Evolutionary conservation across 2,113 vertebrate species (phyloP).

Genomic region (Athene noctua): DNA sequence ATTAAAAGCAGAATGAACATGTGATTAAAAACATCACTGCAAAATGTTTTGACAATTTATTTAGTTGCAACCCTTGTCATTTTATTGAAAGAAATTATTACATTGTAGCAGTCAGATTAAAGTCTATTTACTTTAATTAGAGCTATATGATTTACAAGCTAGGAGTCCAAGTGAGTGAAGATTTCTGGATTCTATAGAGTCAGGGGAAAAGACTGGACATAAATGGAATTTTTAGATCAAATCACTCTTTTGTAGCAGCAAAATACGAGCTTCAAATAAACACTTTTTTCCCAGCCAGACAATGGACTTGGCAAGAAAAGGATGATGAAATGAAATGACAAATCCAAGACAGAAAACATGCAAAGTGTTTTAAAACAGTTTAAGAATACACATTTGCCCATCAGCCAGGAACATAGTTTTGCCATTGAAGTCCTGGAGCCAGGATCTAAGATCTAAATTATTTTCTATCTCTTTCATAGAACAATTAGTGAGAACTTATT

Average conservation of each 20-base stretch:
- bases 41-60: not conserved
- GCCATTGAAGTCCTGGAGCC: not conserved
- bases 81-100: conserved; percentile 15
- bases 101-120: not conserved
- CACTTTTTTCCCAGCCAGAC: not conserved
- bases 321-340: conserved; percentile 17
- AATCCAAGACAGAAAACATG: not conserved
- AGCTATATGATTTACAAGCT: not conserved
- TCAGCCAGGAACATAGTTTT: not conserved
- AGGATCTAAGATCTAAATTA: not conserved
- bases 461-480: not conserved
- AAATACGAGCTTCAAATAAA: not conserved
- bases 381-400: not conserved
- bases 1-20: not conserved
- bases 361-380: not conserved
- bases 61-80: not conserved
- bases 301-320: not conserved
- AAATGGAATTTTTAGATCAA: not conserved
- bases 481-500: not conserved
- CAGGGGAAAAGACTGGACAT: not conserved
- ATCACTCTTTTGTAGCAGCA: not conserved
- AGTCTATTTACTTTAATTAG: not conserved
- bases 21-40: not conserved
- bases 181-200: not conserved
- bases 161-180: not conserved